Evolutionary conservation across 2,797 vertebrate species (phyloP).

Genomic region (Anabacerthia variegaticeps): DNA sequence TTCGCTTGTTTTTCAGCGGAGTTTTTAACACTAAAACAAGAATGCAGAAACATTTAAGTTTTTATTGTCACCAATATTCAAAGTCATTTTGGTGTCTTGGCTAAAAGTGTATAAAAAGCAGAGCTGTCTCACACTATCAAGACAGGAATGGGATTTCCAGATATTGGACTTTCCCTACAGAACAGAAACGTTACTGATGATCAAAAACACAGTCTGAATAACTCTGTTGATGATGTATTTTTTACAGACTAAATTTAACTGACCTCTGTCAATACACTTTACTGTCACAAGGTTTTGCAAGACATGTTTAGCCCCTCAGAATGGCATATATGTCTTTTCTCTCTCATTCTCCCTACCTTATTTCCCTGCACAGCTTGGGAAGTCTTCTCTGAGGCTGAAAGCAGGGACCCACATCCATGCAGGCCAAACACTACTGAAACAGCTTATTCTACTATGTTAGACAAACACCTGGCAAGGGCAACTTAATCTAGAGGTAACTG

Average conservation of each 20-base stretch:
- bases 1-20: neutral
- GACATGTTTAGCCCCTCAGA: neutral
- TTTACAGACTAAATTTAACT: conserved; percentile 19
- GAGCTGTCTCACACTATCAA: neutral
- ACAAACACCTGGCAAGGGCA: neutral
- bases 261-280: conserved; percentile 20
- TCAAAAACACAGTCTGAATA: neutral
- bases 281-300: neutral
- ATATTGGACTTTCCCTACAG: neutral
- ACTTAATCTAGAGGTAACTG: neutral
- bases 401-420: neutral
- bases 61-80: neutral
- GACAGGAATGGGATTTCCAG: neutral
- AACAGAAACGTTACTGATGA: neutral
- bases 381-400: neutral
- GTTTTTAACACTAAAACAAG: neutral
- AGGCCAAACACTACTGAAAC: neutral
- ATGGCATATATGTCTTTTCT: neutral
- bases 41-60: neutral
- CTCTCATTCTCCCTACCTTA: neutral
- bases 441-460: neutral
- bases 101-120: neutral
- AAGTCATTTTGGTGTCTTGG: neutral
- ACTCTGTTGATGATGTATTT: neutral
- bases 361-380: neutral